Percentiles rank a stretch among this genome's conserved stretches.
Conservation (phyloP, 1,140 invertebrate species). For the Cotesia glomerata region DNA sequence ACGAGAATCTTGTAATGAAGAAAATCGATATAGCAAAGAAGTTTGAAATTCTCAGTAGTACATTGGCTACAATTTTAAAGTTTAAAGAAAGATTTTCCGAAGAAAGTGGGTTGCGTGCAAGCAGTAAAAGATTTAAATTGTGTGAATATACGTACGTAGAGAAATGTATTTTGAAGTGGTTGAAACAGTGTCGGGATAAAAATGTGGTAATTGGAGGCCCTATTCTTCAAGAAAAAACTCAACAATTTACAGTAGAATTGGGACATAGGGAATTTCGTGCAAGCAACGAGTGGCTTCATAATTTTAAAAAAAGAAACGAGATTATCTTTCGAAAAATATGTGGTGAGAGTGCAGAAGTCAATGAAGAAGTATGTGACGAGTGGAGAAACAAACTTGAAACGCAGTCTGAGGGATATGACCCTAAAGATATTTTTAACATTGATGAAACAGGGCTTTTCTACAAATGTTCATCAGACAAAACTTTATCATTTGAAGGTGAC, state of each 20-base stretch:
- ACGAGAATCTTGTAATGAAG: no score
- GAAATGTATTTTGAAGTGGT: slow-evolving; percentile 39
- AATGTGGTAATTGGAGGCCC: slow-evolving; percentile 46
- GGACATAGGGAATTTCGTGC: slow-evolving; percentile 44
- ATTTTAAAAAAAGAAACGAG: slow-evolving; percentile 47
- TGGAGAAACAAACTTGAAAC: no score
- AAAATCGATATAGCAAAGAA: no score
- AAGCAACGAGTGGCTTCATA: slow-evolving; percentile 52
- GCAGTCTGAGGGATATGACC: no score
- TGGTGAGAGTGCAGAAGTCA: slow-evolving; percentile 45
- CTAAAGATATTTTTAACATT: slow-evolving; percentile 62
- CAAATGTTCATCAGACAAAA: slow-evolving; percentile 56
- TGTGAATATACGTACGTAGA: slow-evolving; percentile 30
- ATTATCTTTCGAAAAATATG: slow-evolving; percentile 46
- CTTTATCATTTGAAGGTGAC: slow-evolving; percentile 52
- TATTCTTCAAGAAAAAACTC: slow-evolving; percentile 49
- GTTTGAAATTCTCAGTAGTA: not conserved
- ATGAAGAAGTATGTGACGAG: slow-evolving; percentile 30
- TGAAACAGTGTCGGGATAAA: slow-evolving; percentile 44
- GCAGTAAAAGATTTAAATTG: slow-evolving; percentile 18
- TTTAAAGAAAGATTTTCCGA: no score
- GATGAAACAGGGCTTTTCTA: slow-evolving; percentile 63
- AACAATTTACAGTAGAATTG: slow-evolving; percentile 45
- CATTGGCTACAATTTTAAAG: no score
- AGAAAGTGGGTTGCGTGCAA: not conserved